Base-by-base conservation (phyloP, 2,797 vertebrate species). In the Hydrolagus colliei region DNA sequence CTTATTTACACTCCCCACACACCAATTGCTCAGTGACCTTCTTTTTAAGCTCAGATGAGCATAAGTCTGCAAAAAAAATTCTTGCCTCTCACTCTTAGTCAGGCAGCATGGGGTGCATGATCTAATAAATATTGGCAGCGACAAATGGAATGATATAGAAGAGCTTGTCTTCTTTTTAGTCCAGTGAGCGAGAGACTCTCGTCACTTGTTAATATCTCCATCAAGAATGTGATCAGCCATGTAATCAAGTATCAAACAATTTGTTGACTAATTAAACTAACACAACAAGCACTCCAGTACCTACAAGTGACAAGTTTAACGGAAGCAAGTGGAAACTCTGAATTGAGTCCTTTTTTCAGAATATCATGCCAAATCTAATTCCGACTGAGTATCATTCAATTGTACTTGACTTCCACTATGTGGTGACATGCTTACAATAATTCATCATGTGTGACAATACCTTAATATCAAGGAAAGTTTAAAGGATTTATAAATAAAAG, bases 301-400 rank as follows among this genome's bases (percentile, higher is more conserved):
- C 92, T 92, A 94, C 94, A 95, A 94, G 94, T 94, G 93, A 96
- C 95, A 96, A 96, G 95, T 98, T 97, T 95, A 96, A 95, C 93
- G 94, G 89, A 95, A 95, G 96, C 96, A 94, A 96, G 95, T 97
- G 96, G 95, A 94, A 95, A 96, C 95, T 94, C 94, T 95, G 93
- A 95, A 95, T 95, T 95, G 96, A 98, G 95, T 95, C 95, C 94
- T 95, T 96, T 94, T 93, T 96, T 95, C 95, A 96, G 95, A 95
- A 94, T 94, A 96, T 97, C 96, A 96, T 96, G 94, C 95, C 95
- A 98, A 97, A 97, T 97, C 96, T 95, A 97, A 97, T 96, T 96
- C 95, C 94, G 95, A 97, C 96, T 99, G 96, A 96, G 96, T 97
- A 96, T 96, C 95, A 97, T 97, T 97, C 96, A 95, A 96, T 95